Conservation (phyloP, 2,113 vertebrate species). For the Burhinus oedicnemus region DNA sequence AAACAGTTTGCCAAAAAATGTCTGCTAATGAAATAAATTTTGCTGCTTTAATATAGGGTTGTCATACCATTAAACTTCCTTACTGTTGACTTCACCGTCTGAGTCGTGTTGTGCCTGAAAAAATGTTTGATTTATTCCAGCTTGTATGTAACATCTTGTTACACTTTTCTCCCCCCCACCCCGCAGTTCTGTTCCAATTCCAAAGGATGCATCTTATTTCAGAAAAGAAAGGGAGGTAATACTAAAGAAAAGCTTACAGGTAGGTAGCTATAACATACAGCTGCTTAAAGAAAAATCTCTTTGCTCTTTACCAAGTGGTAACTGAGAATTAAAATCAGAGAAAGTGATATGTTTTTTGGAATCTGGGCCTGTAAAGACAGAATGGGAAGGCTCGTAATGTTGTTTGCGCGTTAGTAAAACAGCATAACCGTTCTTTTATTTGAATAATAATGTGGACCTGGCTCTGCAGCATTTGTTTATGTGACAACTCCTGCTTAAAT, state of each 20-base stretch:
- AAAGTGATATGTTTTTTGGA: neutral
- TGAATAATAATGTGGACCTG: neutral
- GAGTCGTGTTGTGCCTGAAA: neutral
- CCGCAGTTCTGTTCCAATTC: conserved; percentile 76
- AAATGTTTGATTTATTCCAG: neutral
- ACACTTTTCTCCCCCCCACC: neutral
- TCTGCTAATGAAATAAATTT: neutral
- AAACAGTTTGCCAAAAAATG: neutral
- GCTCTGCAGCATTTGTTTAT: neutral
- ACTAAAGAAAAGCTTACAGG: conserved; percentile 74
- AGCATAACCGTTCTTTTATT: neutral
- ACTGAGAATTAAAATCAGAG: neutral
- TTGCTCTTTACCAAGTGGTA: neutral
- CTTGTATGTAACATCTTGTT: neutral
- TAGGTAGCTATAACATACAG: conserved; percentile 61
- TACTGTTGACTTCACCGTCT: neutral
- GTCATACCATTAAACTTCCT: neutral
- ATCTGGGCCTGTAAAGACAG: neutral
- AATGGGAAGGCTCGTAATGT: neutral
- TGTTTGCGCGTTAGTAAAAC: neutral
- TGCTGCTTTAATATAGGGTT: neutral
- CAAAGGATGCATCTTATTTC: conserved; percentile 77
- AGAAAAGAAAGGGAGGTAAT: conserved; percentile 74
- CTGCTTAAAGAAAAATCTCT: neutral
- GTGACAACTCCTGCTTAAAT: neutral